Percentiles rank a stretch among this genome's conserved stretches.
Evolutionary conservation across 2,888 invertebrate genomes (phyloP).

Genomic region (Zootermopsis nevadensis): DNA sequence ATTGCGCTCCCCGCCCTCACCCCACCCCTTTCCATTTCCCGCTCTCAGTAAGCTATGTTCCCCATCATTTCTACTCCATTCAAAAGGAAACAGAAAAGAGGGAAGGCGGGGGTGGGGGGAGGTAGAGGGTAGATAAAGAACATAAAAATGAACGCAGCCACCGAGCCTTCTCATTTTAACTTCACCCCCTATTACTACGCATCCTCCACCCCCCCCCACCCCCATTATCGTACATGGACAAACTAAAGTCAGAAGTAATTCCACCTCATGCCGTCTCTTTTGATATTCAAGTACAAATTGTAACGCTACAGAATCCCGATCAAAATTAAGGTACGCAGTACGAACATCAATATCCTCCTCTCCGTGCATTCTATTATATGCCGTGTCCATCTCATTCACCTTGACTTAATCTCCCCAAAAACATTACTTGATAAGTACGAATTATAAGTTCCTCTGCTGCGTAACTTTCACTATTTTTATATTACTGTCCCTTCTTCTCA

Average conservation of each 20-base stretch:
- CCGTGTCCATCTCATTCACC: no score
- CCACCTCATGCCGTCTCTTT: neutral
- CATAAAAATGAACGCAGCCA: neutral
- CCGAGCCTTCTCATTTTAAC: neutral
- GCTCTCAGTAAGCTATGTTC: neutral
- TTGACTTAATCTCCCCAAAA: no score
- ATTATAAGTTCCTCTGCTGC: no score
- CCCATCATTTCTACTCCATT: conserved; percentile 11
- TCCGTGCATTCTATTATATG: no score
- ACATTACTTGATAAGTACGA: no score
- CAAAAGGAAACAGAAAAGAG: neutral
- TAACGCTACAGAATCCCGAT: no score
- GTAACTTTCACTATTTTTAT: no score
- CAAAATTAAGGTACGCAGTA: no score
- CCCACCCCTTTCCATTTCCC: neutral
- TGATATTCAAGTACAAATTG: neutral
- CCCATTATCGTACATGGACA: conserved; percentile 6
- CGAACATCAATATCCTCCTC: no score
- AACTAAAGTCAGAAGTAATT: conserved; percentile 1
- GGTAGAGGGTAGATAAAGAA: no score
- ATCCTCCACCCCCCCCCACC: neutral
- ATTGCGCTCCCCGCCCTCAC: neutral
- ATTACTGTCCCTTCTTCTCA: no score
- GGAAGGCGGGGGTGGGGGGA: neutral
- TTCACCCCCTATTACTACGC: neutral